Evolutionary conservation across 2,113 vertebrate genomes (phyloP).

Genomic region (Leucopternis melanops): DNA sequence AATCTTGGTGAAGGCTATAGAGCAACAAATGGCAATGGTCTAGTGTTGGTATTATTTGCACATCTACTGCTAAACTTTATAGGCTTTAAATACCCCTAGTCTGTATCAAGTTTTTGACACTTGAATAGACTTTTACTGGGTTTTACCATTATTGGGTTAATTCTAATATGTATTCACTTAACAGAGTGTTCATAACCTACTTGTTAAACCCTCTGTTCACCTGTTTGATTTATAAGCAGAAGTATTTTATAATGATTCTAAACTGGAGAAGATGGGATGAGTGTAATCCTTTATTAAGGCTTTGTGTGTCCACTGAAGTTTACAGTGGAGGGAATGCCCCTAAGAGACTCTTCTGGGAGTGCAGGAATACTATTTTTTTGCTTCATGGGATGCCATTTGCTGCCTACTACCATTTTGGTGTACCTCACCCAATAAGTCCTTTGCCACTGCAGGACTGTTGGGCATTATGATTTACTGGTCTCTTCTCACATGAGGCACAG

Average conservation of each 20-base stretch:
- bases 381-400: neutral
- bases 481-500: neutral
- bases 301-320: neutral
- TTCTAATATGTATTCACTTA: neutral
- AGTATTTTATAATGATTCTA: neutral
- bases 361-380: neutral
- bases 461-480: neutral
- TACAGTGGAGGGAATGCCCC: neutral
- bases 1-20: neutral
- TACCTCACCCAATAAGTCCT: neutral
- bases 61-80: neutral
- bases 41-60: neutral
- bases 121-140: neutral
- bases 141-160: neutral
- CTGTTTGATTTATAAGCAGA: neutral
- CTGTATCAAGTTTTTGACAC: neutral
- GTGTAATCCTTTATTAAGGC: neutral
- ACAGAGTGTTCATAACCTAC: neutral
- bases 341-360: neutral
- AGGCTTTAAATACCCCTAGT: neutral
- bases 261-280: neutral
- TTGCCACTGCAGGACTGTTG: neutral
- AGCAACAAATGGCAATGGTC: neutral
- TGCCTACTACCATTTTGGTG: neutral
- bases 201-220: neutral